Evolutionary conservation across 2,113 vertebrate species (phyloP).

Genomic region (Odobenus rosmarus): DNA sequence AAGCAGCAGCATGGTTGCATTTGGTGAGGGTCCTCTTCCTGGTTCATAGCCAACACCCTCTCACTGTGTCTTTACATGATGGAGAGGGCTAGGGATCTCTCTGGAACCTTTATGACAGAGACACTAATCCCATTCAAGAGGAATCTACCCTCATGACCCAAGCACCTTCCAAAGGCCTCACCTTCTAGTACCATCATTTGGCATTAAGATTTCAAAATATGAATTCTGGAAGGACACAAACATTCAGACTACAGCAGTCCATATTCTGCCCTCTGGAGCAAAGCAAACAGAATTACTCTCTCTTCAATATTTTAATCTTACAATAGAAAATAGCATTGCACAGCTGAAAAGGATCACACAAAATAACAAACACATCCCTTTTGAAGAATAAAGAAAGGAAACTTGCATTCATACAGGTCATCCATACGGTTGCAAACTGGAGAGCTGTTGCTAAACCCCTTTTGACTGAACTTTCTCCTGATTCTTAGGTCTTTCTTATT

Average conservation of each 20-base stretch:
- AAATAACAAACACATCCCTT: not conserved
- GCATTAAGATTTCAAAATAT: not conserved
- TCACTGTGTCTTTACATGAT: not conserved
- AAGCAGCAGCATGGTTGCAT: not conserved
- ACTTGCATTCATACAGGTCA: not conserved
- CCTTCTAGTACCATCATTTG: not conserved
- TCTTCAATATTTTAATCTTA: not conserved
- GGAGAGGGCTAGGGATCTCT: not conserved
- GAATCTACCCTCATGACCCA: not conserved
- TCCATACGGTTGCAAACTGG: not conserved
- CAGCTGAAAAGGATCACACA: not conserved
- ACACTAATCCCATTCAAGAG: not conserved
- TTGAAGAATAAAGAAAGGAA: not conserved
- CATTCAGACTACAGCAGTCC: not conserved
- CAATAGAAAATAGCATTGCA: not conserved
- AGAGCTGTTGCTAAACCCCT: not conserved
- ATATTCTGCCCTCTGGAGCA: not conserved
- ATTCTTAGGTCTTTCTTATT: not conserved
- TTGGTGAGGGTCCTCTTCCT: not conserved
- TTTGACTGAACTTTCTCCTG: not conserved
- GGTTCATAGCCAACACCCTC: not conserved
- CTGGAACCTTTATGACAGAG: not conserved
- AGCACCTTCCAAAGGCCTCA: not conserved
- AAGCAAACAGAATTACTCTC: not conserved
- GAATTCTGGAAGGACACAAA: not conserved